Evolutionary conservation across 1,140 invertebrate genomes (phyloP).

Genomic region (Ostrea edulis): DNA sequence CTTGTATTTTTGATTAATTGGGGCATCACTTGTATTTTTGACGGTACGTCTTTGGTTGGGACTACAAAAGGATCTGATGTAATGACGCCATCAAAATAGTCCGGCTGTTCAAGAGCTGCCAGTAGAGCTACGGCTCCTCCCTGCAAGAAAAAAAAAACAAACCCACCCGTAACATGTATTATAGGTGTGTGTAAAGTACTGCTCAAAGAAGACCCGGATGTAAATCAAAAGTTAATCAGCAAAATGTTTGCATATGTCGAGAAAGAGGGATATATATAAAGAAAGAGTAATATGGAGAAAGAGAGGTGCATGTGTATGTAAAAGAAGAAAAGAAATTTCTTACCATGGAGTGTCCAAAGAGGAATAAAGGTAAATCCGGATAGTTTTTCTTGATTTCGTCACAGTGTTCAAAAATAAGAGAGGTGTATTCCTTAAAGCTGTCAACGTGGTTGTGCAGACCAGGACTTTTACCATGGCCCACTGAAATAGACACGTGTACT

Average conservation of each 20-base stretch:
- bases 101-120: neutral
- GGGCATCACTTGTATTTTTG: neutral
- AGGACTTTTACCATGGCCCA: conserved; percentile 12
- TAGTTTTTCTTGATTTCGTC: neutral
- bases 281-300: neutral
- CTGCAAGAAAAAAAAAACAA: neutral
- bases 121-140: neutral
- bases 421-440: conserved; percentile 3
- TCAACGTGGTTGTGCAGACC: neutral
- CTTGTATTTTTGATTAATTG: neutral
- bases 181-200: neutral
- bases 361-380: neutral
- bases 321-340: neutral
- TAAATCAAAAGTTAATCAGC: neutral
- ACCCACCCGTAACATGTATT: neutral
- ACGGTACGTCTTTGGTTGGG: neutral
- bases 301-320: neutral
- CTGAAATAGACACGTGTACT: neutral
- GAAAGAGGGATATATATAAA: no score
- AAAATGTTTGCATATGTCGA: neutral
- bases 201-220: neutral
- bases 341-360: conserved; percentile 17
- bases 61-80: neutral
- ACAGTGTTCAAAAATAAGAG: neutral
- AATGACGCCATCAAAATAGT: neutral